phyloP scores from a whole-genome alignment of 2,113 vertebrate species.

The Dasyornis broadbenti region DNA sequence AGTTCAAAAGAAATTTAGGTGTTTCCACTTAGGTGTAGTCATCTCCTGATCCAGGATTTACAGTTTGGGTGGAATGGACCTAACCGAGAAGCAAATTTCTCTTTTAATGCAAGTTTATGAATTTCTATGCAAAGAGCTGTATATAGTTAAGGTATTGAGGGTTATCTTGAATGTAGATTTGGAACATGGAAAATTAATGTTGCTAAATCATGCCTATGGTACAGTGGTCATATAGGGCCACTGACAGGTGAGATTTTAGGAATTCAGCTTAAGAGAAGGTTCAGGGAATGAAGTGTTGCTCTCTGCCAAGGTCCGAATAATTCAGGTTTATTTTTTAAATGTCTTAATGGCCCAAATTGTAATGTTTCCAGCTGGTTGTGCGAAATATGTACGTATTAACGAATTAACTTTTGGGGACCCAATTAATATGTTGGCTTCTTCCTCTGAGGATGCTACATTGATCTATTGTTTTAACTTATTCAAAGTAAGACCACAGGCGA shows the following conservation, averaged over 20 bases:
- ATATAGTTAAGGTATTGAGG: not conserved
- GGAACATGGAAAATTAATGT: not conserved
- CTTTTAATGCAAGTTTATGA: not conserved
- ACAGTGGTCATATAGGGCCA: no score
- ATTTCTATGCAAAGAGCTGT: rapidly evolving
- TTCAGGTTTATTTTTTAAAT: not conserved
- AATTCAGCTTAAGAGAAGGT: not conserved
- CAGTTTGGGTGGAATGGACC: not conserved
- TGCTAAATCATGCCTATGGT: no score
- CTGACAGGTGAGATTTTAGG: not conserved
- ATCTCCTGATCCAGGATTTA: not conserved
- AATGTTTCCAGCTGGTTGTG: not conserved
- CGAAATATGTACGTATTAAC: not conserved
- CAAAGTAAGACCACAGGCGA: not conserved
- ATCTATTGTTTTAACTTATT: not conserved
- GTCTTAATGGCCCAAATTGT: not conserved
- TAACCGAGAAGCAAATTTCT: not conserved
- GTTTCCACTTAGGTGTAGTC: rapidly evolving
- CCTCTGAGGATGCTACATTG: not conserved
- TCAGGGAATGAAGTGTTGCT: not conserved
- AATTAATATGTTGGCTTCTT: not conserved
- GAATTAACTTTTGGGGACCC: not conserved
- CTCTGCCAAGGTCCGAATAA: not conserved
- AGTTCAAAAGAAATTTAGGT: not conserved
- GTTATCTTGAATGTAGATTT: not conserved